Evolutionary conservation across 2,888 invertebrate species (phyloP), one percentile per base, ranked within the genome.

Genomic region (Microctonus brassicae): DNA sequence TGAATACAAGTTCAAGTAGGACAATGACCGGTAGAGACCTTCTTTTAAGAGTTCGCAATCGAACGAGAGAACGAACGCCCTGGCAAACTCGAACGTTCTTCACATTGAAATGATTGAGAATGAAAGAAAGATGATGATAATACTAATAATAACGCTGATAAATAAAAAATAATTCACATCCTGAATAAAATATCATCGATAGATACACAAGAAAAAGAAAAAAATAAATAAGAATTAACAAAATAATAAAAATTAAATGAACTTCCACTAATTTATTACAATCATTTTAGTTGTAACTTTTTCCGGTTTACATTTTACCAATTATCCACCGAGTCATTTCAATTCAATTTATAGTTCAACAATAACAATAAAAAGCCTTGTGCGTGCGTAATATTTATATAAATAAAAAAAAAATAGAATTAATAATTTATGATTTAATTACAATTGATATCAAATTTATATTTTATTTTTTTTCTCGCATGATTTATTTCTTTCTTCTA

Each of bases 1-100:
- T 66, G 71, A 71, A 77, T 74, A 68, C 17, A 34, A n/a, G n/a
- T 62, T 74, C 81, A 87, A 86, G 86, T 87, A 80, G 87, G 84
- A 86, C 87, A 86, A 87, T 83, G 87, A 87, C 87, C 87, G 87
- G 80, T 80, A 82, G 85, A 86, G 87, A 87, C 87, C 87, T 87
- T 87, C 86, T 87, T 87, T 87, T 83, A 47, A 42, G 79, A 81
- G 81, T 82, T 82, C 81, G 82, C 76, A 61, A 72, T 52, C 72
- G 34, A 39, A 36, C 69, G 70, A 69, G 72, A 66, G 66, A 69
- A 70, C 20, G 65, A 66, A 72, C 60, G 55, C 72, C 61, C 39
- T 67, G 65, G 70, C 61, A 13, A 63, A 63, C 63, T 63, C 52
- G 47, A 52, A 17, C 29, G 33, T 34, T 60, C 17, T 47, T 47